Evolutionary conservation across 2,888 invertebrate species (phyloP).

Genomic region (Orthonevra nobilis): DNA sequence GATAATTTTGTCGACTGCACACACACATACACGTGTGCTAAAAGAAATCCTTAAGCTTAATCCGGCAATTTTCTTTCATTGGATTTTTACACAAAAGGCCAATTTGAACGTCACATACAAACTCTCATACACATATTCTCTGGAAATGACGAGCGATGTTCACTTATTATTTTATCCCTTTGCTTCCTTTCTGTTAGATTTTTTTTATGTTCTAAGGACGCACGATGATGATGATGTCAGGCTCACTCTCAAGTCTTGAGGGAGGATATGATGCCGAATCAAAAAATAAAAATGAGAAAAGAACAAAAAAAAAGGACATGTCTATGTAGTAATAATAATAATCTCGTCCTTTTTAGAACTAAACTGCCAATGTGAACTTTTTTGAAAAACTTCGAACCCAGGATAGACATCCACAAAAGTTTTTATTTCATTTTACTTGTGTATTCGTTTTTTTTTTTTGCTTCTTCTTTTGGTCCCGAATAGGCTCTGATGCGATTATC

Average conservation of each 20-base stretch:
- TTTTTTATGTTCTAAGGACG: constrained; percentile 28
- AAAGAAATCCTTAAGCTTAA: constrained; percentile 72
- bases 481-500: constrained; percentile 63
- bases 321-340: constrained; percentile 67
- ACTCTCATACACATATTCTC: constrained; percentile 32
- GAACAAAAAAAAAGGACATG: constrained; percentile 58
- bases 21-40: constrained; percentile 2
- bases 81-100: constrained; percentile 70
- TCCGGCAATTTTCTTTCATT: constrained; percentile 72
- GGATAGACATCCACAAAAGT: constrained; percentile 34
- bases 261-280: constrained; percentile 34
- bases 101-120: constrained; percentile 58
- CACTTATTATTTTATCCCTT: constrained; percentile 68
- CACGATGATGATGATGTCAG: constrained; percentile 59
- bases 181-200: constrained; percentile 23
- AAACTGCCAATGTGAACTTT: constrained; percentile 64
- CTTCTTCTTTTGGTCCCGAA: constrained; percentile 34
- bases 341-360: constrained; percentile 68
- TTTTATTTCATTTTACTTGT: constrained; percentile 55
- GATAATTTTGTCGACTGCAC: constrained; percentile 35
- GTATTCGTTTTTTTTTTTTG: too few species aligned
- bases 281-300: constrained; percentile 33
- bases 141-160: constrained; percentile 68
- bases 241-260: constrained; percentile 43
- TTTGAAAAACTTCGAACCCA: constrained; percentile 34